Evolutionary conservation across 2,888 invertebrate species (phyloP), one percentile per base, ranked within the genome.

Genomic region (Acholoe squamosa): DNA sequence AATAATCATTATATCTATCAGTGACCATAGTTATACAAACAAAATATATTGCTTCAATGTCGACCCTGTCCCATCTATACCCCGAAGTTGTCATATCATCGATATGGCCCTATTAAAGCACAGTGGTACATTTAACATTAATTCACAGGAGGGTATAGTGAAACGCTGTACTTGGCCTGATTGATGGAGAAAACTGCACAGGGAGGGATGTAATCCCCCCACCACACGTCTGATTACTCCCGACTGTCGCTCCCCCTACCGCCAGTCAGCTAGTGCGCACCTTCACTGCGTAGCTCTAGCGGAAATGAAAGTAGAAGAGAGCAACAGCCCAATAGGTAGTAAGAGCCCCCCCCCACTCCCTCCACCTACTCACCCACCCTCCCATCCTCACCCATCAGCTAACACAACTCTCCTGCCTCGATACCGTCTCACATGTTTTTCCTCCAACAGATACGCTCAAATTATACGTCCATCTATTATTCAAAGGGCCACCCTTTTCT

Each of bases 401-500:
- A n/a, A 61, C 61, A 61, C 61, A 61, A 61, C 61, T 61, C 61
- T 14, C 61, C 43, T 89, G 34, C 76, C 14, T 54, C 89, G 1
- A 52, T n/a, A 14, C 31, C 33, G n/a, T 76, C 31, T 33, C 34
- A 0, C 61, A 56, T 31, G 61, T 90, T 61, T 51, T 28, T 33
- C 0, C 33, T 25, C 80, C 80, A 89, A 89, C 89, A 61, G 67
- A 54, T 80, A 31, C 80, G 90, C 31, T 90, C 90, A 90, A 90
- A 84, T 90, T 90, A 90, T 80, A 90, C 84, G 33, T 80, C 52
- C 61, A 90, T 90, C 80, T 80, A 90, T 90, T 90, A 90, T 90
- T 90, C 77, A 90, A 51, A 43, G 51, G 10, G 43, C 16, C 31
- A 25, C 84, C 77, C 61, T 54, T 89, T 31, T 43, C 76, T 19